Evolutionary conservation across 2,113 vertebrate species (phyloP).

Genomic region (Phrynosoma platyrhinos): DNA sequence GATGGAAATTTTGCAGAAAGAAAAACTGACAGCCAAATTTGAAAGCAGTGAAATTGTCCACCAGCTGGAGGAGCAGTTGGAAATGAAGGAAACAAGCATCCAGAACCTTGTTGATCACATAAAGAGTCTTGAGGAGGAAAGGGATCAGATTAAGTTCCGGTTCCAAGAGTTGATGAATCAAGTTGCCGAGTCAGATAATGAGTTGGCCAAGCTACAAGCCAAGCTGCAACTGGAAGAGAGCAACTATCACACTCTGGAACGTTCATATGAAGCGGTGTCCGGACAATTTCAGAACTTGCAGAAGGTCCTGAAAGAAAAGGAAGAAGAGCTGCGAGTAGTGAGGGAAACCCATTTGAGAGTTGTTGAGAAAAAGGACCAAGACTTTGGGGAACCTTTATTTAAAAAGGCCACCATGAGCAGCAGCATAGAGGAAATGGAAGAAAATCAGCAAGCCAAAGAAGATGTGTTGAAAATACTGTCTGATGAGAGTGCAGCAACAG

Average conservation of each 20-base stretch:
- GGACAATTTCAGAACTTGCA: slow-evolving; percentile 87
- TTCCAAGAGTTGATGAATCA: slow-evolving; percentile 92
- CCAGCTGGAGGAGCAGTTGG: slow-evolving; percentile 87
- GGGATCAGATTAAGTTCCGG: slow-evolving; percentile 83
- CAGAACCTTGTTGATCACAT: slow-evolving; percentile 86
- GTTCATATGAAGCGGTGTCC: slow-evolving; percentile 83
- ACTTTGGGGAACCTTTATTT: slow-evolving; percentile 88
- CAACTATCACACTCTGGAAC: slow-evolving; percentile 86
- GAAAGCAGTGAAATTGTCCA: slow-evolving; percentile 84
- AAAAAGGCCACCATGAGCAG: slow-evolving; percentile 88
- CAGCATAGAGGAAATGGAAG: slow-evolving; percentile 89
- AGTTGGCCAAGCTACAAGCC: slow-evolving; percentile 84
- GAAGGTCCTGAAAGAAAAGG: slow-evolving; percentile 85
- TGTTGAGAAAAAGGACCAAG: slow-evolving; percentile 87
- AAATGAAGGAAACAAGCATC: slow-evolving; percentile 79
- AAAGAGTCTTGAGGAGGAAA: slow-evolving; percentile 85
- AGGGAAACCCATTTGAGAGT: slow-evolving; percentile 87
- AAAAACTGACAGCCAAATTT: slow-evolving; percentile 77
- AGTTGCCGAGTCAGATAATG: slow-evolving; percentile 82
- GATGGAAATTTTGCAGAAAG: slow-evolving; percentile 86
- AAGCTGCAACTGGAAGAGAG: slow-evolving; percentile 85
- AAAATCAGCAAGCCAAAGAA: slow-evolving; percentile 85
- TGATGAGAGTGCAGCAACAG: slow-evolving; percentile 67
- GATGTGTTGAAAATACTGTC: slow-evolving; percentile 82
- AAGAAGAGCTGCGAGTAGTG: slow-evolving; percentile 87